Percentiles rank a stretch among this genome's conserved stretches.
Evolutionary conservation across 1,140 invertebrate species (phyloP).

Genomic region (Notospermus geniculatus): DNA sequence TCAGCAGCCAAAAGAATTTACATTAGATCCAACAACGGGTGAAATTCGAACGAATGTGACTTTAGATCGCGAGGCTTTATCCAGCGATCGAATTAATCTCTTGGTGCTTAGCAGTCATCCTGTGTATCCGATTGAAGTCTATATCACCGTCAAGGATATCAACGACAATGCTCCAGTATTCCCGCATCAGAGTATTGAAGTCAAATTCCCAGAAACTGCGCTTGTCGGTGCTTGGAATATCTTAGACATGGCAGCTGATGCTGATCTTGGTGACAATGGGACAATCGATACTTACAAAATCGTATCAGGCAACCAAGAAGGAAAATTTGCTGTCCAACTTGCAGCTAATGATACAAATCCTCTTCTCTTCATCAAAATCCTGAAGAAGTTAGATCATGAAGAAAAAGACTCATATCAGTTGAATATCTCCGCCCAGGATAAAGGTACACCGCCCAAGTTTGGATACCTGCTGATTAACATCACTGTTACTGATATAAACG

Average conservation of each 20-base stretch:
- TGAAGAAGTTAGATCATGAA: slow-evolving; percentile 84
- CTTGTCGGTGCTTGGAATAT: slow-evolving; percentile 70
- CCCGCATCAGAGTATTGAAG: slow-evolving; percentile 55
- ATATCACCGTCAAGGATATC: slow-evolving; percentile 67
- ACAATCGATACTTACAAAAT: slow-evolving; percentile 85
- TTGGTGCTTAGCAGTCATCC: slow-evolving; percentile 14
- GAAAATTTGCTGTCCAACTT: slow-evolving; percentile 81
- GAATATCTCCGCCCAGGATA: slow-evolving; percentile 76
- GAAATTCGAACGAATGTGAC: slow-evolving; percentile 71
- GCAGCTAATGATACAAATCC: slow-evolving; percentile 70
- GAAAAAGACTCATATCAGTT: slow-evolving; percentile 72
- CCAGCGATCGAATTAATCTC: slow-evolving; percentile 11
- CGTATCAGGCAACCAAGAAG: slow-evolving; percentile 78
- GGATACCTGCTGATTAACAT: slow-evolving; percentile 71
- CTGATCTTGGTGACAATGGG: slow-evolving; percentile 79
- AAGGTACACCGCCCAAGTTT: slow-evolving; percentile 68
- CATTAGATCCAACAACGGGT: slow-evolving; percentile 80
- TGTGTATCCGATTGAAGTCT: slow-evolving; percentile 40
- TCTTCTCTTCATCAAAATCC: slow-evolving; percentile 50
- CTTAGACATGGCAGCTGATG: slow-evolving; percentile 81
- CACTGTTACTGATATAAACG: slow-evolving; percentile 92
- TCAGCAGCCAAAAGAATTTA: slow-evolving; percentile 60
- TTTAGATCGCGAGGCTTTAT: slow-evolving; percentile 74
- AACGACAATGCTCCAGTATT: slow-evolving; percentile 95
- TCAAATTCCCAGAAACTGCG: slow-evolving; percentile 63